Percentiles rank a stretch among this genome's conserved stretches.
Evolutionary conservation across 92 coral and sea anemone genomes (phyloP).

Genomic region (Blastomussa wellsi): DNA sequence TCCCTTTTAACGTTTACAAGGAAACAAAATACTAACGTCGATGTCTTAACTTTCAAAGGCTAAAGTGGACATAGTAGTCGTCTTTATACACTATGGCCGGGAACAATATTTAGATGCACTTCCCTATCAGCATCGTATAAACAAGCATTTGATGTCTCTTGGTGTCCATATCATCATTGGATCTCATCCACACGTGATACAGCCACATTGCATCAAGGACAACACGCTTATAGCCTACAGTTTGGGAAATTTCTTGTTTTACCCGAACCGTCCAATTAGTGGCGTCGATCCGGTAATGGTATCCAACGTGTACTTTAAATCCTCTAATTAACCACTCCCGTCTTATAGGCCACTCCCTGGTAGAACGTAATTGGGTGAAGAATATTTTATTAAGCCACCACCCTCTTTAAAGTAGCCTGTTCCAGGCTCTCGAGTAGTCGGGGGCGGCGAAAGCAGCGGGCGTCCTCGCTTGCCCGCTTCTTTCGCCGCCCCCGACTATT

Average conservation of each 20-base stretch:
- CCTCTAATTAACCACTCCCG: not conserved
- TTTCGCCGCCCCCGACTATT: too few relatives aligned
- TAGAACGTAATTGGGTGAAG: too few relatives aligned
- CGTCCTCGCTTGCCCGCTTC: too few relatives aligned
- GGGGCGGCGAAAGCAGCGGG: too few relatives aligned
- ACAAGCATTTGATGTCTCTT: slow-evolving; percentile 43
- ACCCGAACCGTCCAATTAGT: not conserved
- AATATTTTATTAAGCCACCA: too few relatives aligned
- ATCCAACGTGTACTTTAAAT: not conserved
- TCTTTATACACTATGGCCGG: slow-evolving; percentile 69
- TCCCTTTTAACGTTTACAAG: not conserved
- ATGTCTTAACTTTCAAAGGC: not conserved
- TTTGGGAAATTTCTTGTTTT: slow-evolving; percentile 61
- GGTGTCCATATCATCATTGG: slow-evolving; percentile 66
- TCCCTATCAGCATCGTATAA: slow-evolving; percentile 33
- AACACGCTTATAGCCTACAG: slow-evolving; percentile 57
- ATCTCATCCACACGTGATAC: slow-evolving; percentile 62
- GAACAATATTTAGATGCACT: slow-evolving; percentile 20
- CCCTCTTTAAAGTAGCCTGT: too few relatives aligned
- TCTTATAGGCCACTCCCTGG: too few relatives aligned
- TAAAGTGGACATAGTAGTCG: slow-evolving; percentile 54
- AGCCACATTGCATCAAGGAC: slow-evolving; percentile 40
- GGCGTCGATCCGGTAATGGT: not conserved
- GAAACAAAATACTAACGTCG: not conserved
- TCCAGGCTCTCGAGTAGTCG: too few relatives aligned